A percentile compares a stretch with the other conserved stretches of the same genome.
These are phyloP conservation scores for Steinernema hermaphroditum DNA, from an alignment of 2,888 invertebrate genomes.

Conservation along the genomic window DNA sequence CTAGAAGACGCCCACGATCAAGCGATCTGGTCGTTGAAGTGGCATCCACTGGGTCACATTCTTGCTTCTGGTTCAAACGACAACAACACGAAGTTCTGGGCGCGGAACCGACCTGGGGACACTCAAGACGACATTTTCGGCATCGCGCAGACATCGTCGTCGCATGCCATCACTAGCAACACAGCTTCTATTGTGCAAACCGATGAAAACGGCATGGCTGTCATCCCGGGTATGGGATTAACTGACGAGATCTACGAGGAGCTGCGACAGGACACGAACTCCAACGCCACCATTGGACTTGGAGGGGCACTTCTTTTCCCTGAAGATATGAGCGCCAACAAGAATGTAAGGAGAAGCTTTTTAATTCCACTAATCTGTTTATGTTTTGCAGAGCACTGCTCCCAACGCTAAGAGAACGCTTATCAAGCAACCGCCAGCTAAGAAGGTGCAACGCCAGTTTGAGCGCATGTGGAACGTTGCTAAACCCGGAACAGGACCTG, in stretches of 20 bases:
- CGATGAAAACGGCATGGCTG: slow-evolving; percentile 65
- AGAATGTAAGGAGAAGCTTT: slow-evolving; percentile 11
- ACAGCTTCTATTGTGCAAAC: not conserved
- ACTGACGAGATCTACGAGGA: slow-evolving; percentile 75
- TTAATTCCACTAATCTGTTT: not conserved
- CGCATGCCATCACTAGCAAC: not conserved
- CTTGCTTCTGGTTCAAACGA: slow-evolving; percentile 92
- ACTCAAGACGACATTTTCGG: slow-evolving; percentile 97
- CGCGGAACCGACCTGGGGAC: slow-evolving; percentile 95
- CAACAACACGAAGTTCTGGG: slow-evolving; percentile 97
- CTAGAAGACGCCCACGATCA: slow-evolving; percentile 96
- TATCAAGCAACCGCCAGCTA: slow-evolving; percentile 66
- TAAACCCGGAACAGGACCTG: slow-evolving; percentile 30
- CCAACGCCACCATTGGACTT: slow-evolving; percentile 18
- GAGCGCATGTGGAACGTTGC: slow-evolving; percentile 63
- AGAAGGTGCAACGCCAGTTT: slow-evolving; percentile 64
- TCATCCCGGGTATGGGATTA: slow-evolving; percentile 91
- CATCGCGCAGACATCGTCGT: slow-evolving; percentile 41
- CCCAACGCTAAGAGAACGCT: slow-evolving; percentile 55
- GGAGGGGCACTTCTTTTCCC: slow-evolving; percentile 25
- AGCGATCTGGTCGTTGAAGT: slow-evolving; percentile 92
- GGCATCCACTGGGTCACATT: slow-evolving; percentile 99
- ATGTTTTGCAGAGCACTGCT: too few relatives aligned
- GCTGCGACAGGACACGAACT: slow-evolving; percentile 72
- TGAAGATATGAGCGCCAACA: slow-evolving; percentile 29